phyloP scores from a whole-genome alignment of 2,888 invertebrate species.

The Cheilosia vulpina region DNA sequence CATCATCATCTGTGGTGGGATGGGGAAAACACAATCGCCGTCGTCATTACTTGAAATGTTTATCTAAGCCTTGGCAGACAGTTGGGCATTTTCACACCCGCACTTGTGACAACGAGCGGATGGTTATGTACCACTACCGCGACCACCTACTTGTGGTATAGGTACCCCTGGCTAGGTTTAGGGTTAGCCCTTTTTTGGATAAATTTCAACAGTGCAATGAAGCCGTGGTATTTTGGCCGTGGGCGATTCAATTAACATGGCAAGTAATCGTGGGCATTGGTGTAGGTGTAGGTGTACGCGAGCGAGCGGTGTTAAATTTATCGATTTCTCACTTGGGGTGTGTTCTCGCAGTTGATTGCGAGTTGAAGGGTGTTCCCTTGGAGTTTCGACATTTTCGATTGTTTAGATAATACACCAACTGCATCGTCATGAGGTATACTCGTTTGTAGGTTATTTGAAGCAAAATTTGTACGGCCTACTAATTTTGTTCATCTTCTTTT shows the following conservation, averaged over 20 bases:
- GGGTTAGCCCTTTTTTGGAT: slow-evolving; percentile 44
- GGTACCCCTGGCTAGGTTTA: background rate
- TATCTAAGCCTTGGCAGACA: slow-evolving; percentile 66
- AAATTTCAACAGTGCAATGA: slow-evolving; percentile 22
- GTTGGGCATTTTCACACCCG: slow-evolving; percentile 71
- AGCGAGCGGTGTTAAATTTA: slow-evolving; percentile 5
- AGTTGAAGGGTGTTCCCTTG: background rate
- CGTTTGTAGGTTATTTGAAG: too few relatives aligned
- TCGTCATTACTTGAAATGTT: slow-evolving; percentile 62
- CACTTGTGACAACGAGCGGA: slow-evolving; percentile 23
- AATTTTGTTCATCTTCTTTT: too few relatives aligned
- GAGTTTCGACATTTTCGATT: slow-evolving; percentile 9
- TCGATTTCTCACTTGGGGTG: slow-evolving; percentile 40
- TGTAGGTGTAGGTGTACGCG: background rate
- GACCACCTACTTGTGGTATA: slow-evolving; percentile 26
- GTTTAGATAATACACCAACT: too few relatives aligned
- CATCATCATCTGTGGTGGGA: background rate
- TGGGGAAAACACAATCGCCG: slow-evolving; percentile 2
- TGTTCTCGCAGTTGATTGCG: slow-evolving; percentile 22
- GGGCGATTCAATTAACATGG: slow-evolving; percentile 59
- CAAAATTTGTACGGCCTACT: too few relatives aligned
- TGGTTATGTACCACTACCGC: background rate
- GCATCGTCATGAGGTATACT: too few relatives aligned
- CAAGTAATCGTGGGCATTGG: slow-evolving; percentile 11
- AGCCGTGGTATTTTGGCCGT: slow-evolving; percentile 20